Base-by-base conservation (phyloP, 2,113 vertebrate species). In the Leptodactylus fuscus region DNA sequence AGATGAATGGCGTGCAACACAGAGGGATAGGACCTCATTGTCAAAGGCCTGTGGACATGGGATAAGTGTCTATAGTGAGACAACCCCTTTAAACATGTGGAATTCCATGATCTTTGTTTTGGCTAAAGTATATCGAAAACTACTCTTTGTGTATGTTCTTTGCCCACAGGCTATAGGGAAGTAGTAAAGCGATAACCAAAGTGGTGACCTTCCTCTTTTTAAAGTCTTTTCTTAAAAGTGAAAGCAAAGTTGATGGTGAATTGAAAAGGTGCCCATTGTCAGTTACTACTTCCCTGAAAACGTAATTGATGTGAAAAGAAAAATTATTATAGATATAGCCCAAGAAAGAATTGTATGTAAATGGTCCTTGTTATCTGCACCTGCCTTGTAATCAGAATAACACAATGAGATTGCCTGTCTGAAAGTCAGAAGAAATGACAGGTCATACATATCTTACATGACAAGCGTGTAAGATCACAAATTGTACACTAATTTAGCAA, bases 141-240 rank as follows among this genome's bases (percentile, higher is more conserved):
- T 55, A 36, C 24, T 78, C 9, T 75, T 22, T 51, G 48, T 58
- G 22, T 58, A 53, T 11, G 1, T 36, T 46, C 58, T 32, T 75
- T 48, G 51, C 27, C n/a, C 49, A 12, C 10, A 1, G 15, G 27
- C 20, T 46, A 83, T 48, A 32, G 60, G 83, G 83, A 85, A 85
- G 74, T 85, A 51, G 15, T 5, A 53, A 24, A 27, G 7, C 20
- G 44, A 78, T 69, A 51, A 27, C 29, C 41, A 46, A 9, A 18
- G 27, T 51, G 34, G 46, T 69, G 74, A 69, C 29, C 83, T 85
- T 85, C 83, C 83, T 85, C 71, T 77, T 84, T 77, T 84, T 49
- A 48, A 51, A 34, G 46, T 65, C 41, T n/a, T 48, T 85, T 69
- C 44, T 78, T 69, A 77, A 38, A 78, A 41, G 18, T 49, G 73